phyloP scores from a whole-genome alignment of 2,797 vertebrate species.

The Chloroceryle inda region DNA sequence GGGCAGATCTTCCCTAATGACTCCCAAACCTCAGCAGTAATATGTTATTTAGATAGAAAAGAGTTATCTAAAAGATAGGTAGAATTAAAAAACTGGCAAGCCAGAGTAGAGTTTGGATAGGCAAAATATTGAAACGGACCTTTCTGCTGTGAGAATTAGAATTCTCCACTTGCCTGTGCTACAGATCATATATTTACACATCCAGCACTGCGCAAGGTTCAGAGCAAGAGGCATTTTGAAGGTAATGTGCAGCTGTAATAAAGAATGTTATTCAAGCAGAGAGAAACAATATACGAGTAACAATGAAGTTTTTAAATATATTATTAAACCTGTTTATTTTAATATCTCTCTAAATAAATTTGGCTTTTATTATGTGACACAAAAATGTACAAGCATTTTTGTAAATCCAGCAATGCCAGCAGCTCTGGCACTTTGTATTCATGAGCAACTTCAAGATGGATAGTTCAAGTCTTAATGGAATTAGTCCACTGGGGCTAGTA shows the following conservation, averaged over 20 bases:
- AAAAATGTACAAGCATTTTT: background rate
- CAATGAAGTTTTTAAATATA: slow-evolving; percentile 7
- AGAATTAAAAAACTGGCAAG: slow-evolving; percentile 10
- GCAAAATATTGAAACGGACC: background rate
- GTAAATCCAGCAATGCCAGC: slow-evolving; percentile 4
- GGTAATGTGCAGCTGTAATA: slow-evolving; percentile 2
- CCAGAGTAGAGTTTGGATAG: background rate
- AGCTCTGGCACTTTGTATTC: slow-evolving; percentile 56
- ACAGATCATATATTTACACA: background rate
- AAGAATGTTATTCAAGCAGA: background rate
- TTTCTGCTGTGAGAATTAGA: background rate
- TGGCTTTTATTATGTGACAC: slow-evolving; percentile 16
- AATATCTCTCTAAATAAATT: slow-evolving; percentile 38
- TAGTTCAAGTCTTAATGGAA: slow-evolving; percentile 70
- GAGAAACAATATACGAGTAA: background rate
- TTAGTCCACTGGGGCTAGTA: slow-evolving; percentile 63
- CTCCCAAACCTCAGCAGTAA: slow-evolving; percentile 63
- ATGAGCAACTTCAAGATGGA: slow-evolving; percentile 50
- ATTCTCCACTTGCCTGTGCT: background rate
- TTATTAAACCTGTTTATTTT: slow-evolving; percentile 33
- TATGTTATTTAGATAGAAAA: slow-evolving; percentile 66
- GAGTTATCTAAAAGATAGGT: slow-evolving; percentile 47
- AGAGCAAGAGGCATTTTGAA: slow-evolving; percentile 2
- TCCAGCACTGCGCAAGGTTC: background rate
- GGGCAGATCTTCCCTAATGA: slow-evolving; percentile 65